These are phyloP conservation scores for Tetranychus piercei DNA, from an alignment of 2,888 invertebrate species.

Conservation along the genomic window DNA sequence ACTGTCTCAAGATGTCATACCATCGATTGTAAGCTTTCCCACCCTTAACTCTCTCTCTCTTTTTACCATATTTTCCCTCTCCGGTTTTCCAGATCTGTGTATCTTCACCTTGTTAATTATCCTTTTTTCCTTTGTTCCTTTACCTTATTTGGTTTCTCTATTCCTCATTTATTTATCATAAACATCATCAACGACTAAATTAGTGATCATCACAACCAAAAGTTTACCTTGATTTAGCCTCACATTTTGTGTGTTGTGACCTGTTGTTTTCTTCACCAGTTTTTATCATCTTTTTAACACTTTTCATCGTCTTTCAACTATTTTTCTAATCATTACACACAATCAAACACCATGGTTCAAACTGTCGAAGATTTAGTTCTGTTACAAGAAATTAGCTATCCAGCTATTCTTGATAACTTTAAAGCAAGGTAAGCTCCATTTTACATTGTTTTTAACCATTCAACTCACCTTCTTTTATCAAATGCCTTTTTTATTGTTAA, in stretches of 20 bases:
- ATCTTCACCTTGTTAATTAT: not conserved
- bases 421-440: not conserved
- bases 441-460: not conserved
- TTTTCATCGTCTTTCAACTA: not conserved
- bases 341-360: not conserved
- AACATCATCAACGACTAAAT: not conserved
- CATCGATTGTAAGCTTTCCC: not conserved
- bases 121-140: slow-evolving; percentile 3
- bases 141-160: not conserved
- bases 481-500: no score
- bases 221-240: not conserved
- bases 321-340: not conserved
- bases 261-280: not conserved
- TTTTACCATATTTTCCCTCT: not conserved
- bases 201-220: not conserved
- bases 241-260: no score
- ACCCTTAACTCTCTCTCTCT: not conserved
- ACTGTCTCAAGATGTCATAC: no score
- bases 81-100: not conserved
- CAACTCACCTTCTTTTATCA: no score
- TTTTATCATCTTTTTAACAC: not conserved
- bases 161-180: not conserved
- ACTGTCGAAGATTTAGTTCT: slow-evolving; percentile 1
- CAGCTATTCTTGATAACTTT: not conserved
- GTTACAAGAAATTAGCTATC: not conserved